phyloP scores from a whole-genome alignment of 2,888 invertebrate species.

The Meteorus colon region DNA sequence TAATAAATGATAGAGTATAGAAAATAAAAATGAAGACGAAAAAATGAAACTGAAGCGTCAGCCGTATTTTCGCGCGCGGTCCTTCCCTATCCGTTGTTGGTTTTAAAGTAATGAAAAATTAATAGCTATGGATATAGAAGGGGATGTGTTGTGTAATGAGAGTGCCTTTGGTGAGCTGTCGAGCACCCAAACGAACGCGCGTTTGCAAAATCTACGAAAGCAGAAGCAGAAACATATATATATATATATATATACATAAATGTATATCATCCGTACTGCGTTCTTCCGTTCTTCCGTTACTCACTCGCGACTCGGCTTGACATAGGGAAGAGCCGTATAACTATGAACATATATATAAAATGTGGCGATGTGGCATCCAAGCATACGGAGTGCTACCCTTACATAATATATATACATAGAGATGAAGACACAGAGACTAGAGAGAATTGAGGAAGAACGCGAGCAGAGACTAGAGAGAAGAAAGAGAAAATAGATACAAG shows the following conservation, averaged over 20 bases:
- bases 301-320: not conserved
- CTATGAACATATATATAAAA: not conserved
- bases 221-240: conserved; percentile 10
- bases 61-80: not conserved
- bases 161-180: conserved; percentile 58
- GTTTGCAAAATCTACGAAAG: conserved; percentile 39
- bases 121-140: conserved; percentile 61
- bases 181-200: conserved; percentile 18
- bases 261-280: not conserved
- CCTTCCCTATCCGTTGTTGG: conserved; percentile 26
- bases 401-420: not conserved
- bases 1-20: not conserved
- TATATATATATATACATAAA: no score
- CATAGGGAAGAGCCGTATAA: not conserved
- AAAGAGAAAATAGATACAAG: not conserved
- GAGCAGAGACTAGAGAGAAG: not conserved
- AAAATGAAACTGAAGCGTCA: not conserved
- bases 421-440: no score
- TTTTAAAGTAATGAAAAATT: conserved; percentile 66
- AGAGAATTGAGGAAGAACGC: no score
- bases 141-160: conserved; percentile 60
- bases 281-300: not conserved
- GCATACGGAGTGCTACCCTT: not conserved
- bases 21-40: not conserved
- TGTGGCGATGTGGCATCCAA: not conserved